phyloP scores from a whole-genome alignment of 2,888 invertebrate species.

The Andrena bucephala region DNA sequence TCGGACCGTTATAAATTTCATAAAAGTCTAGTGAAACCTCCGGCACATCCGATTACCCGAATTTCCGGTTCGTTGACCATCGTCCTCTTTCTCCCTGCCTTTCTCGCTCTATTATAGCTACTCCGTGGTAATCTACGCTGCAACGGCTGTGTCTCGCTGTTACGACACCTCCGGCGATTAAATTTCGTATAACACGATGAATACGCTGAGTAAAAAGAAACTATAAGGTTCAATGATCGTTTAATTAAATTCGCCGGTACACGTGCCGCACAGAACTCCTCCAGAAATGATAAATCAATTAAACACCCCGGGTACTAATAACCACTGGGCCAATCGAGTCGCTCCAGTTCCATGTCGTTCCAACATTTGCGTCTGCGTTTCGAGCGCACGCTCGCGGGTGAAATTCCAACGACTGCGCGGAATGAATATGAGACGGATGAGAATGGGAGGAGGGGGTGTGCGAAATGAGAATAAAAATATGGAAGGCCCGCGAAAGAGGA shows the following conservation, averaged over 20 bases:
- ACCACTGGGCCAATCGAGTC: too few species aligned
- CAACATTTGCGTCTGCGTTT: too few species aligned
- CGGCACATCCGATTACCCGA: constrained; percentile 59
- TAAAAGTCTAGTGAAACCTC: constrained; percentile 59
- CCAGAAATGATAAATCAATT: too few species aligned
- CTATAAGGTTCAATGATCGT: too few species aligned
- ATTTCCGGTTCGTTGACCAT: constrained; percentile 61
- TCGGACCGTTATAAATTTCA: constrained; percentile 43
- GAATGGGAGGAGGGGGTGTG: neutral
- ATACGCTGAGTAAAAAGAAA: too few species aligned
- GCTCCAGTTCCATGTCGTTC: too few species aligned
- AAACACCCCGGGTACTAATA: too few species aligned
- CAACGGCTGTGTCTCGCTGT: constrained; percentile 32
- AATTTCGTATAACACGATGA: neutral
- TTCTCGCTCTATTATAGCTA: constrained; percentile 26
- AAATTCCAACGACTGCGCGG: neutral
- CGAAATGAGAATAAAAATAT: neutral
- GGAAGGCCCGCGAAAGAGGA: constrained; percentile 3
- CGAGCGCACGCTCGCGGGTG: too few species aligned
- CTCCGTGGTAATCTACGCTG: constrained; percentile 29
- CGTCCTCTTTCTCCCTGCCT: constrained; percentile 18
- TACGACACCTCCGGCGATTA: constrained; percentile 18
- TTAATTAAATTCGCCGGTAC: neutral
- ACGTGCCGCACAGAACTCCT: too few species aligned
- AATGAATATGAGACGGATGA: neutral